Conservation (phyloP, 2,888 invertebrate species). For the Pseudanteris insignis region DNA sequence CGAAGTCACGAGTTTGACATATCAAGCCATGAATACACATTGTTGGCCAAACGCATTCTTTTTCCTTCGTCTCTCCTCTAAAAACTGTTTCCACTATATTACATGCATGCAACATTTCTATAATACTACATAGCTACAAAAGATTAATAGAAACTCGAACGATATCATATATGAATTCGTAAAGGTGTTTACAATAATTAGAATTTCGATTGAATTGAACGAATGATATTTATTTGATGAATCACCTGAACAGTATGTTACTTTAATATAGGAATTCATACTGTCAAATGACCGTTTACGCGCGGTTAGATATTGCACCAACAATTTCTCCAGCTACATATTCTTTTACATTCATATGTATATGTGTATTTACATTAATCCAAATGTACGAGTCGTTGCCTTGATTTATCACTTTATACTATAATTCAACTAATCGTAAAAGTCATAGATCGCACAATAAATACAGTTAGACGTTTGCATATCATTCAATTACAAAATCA, state of each 20-base stretch:
- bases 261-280: conserved; percentile 35
- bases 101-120: too few species aligned
- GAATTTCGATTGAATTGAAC: too few species aligned
- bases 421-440: too few species aligned
- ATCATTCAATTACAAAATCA: conserved; percentile 23
- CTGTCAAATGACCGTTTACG: conserved; percentile 19
- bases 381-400: conserved; percentile 32
- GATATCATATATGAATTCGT: too few species aligned
- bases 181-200: too few species aligned
- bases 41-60: conserved; percentile 8
- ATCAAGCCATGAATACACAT: conserved; percentile 39
- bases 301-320: conserved; percentile 42
- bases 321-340: conserved; percentile 35
- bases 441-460: conserved; percentile 14
- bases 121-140: too few species aligned
- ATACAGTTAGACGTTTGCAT: conserved; percentile 28
- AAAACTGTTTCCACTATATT: too few species aligned
- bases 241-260: conserved; percentile 54
- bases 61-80: too few species aligned
- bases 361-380: conserved; percentile 44
- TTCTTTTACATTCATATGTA: conserved; percentile 48
- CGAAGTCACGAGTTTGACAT: conserved; percentile 49
- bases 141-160: too few species aligned
- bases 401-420: conserved; percentile 21
- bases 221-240: conserved; percentile 63